A percentile compares a stretch with the other conserved stretches of the same genome.
Evolutionary conservation across 2,113 vertebrate species (phyloP).

Genomic region (Gracilinanus agilis): DNA sequence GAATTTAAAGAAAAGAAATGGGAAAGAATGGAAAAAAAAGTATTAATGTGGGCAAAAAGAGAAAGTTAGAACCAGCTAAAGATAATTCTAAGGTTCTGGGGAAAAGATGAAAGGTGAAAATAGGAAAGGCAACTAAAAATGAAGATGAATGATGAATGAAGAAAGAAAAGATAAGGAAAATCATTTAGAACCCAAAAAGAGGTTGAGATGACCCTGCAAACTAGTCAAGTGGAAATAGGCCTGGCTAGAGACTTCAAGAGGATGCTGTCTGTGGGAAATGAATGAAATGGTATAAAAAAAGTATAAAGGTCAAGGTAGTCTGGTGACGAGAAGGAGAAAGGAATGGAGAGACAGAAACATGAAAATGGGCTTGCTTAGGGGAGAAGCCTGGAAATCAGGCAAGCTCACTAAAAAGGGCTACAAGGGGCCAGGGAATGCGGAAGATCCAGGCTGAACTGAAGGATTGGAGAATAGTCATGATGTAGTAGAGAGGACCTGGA

Average conservation of each 20-base stretch:
- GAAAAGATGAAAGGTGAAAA: background rate
- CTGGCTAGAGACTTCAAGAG: background rate
- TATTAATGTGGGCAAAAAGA: background rate
- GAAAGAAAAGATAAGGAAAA: background rate
- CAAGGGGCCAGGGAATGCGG: background rate
- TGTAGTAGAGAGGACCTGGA: background rate
- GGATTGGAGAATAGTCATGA: background rate
- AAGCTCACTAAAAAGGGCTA: background rate
- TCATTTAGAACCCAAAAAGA: background rate
- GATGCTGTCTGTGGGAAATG: too few species aligned
- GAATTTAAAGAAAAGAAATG: slow-evolving; percentile 51
- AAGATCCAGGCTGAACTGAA: background rate
- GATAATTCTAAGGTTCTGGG: background rate
- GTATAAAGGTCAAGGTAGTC: background rate
- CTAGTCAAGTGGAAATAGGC: background rate
- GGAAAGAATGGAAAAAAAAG: background rate
- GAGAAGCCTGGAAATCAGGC: background rate
- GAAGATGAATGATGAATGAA: background rate
- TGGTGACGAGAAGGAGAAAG: background rate
- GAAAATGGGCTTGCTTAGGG: background rate
- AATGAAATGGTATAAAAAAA: background rate
- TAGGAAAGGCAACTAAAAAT: background rate
- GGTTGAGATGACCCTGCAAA: background rate
- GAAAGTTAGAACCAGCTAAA: background rate
- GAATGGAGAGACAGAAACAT: background rate